Base-by-base conservation (phyloP, 2,113 vertebrate genomes). In the Clupea harengus region DNA sequence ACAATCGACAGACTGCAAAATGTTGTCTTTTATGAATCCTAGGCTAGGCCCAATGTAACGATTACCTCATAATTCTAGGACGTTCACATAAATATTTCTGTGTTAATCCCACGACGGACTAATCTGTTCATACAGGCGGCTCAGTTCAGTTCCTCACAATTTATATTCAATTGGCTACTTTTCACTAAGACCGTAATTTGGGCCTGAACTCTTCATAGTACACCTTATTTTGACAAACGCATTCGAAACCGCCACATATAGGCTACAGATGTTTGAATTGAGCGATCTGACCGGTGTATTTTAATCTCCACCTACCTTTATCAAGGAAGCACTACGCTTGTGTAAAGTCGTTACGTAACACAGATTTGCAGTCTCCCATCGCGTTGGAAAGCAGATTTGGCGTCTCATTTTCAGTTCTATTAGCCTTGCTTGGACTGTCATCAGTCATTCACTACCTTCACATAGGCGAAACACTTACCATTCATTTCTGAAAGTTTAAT, bases 291-390 rank as follows among this genome's bases (percentile, higher is more conserved):
- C 84, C 84, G 87, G 87, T 90, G 84, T 78, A 87, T 85, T 78
- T 85, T 17, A 45, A 60, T 85, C 75, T 86, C 78, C 85, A 85
- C 87, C 81, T 46, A 88, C 87, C 88, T 83, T 89, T 89, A 87
- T 39, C 60, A 83, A 88, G 45, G 88, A 88, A 91, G 85, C 22
- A 20, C 83, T 89, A 87, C 60, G 87, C 92, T 93, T 94, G 92
- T 92, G 83, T 92, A 94, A 94, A 91, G 89, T 64, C 78, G 91
- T 95, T 95, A 93, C 89, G 85, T 95, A 95, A 95, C 83, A 67
- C 85, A 91, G 91, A 87, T 93, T 89, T 89, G 90, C 72, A 89
- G 82, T 87, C 92, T 90, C 89, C 90, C 88, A 90, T 88, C 86
- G 91, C 15, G 80, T 85, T 86, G 86, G 85, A 84, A 86, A 86